Evolutionary conservation across 2,888 invertebrate genomes (phyloP), one percentile per base, ranked within the genome.

Genomic region (Rhagophthalmus giganteus): DNA sequence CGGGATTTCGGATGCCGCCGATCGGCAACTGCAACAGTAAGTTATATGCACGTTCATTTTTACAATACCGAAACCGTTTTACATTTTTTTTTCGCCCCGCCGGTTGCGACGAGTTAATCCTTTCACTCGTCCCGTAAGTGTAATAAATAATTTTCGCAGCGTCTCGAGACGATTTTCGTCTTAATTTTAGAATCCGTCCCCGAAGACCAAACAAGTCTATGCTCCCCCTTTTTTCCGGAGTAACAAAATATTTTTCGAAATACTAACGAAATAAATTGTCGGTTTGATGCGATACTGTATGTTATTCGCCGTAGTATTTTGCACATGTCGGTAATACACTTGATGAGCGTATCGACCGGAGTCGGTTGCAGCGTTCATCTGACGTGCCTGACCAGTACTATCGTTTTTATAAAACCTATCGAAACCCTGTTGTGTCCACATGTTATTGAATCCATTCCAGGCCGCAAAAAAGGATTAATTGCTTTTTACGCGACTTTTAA

Each of bases 1-100:
- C 90, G 32, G 88, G 89, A 59, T 92, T 91, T 76, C 81, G 91
- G 53, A 91, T 91, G 88, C 90, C 90, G 56, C 90, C 91, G 62
- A 91, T 91, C 75, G 88, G 87, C 70, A 89, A 90, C 66, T 92
- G 91, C 76, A 91, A 91, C 76, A 92, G 91, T 92, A 76, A 90
- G 91, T 89, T 79, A 44, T 12, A n/a, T 30, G 13, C 10, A 11
- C 32, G 35, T 20, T 20, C 16, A 35, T 25, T 31, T 44, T 45
- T 39, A 26, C 7, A 15, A 30, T 45, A 13, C 35, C 31, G n/a
- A 35, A 37, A 37, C 37, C 38, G n/a, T n/a, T n/a, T n/a, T n/a
- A n/a, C n/a, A n/a, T n/a, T n/a, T n/a, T n/a, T n/a, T n/a, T n/a
- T n/a, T n/a, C n/a, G n/a, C n/a, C n/a, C n/a, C n/a, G n/a, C n/a